Percentiles rank a stretch among this genome's conserved stretches.
These are phyloP conservation scores for Rhagonycha lutea DNA, from an alignment of 2,888 invertebrate genomes.

Conservation along the genomic window DNA sequence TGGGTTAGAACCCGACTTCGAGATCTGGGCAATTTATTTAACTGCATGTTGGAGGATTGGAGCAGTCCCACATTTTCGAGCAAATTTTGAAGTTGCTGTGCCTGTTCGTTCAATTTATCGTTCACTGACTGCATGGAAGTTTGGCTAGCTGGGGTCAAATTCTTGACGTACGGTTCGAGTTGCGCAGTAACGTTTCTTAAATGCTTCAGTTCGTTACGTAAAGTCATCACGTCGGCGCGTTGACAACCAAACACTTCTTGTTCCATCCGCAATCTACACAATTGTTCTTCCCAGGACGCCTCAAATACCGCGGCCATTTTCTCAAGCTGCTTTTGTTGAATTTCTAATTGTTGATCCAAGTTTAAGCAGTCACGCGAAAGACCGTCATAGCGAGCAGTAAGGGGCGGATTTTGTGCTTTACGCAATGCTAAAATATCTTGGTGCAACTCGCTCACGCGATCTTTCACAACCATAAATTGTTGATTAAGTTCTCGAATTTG, in stretches of 20 bases:
- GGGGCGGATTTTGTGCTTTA: constrained; percentile 52
- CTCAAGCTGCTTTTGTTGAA: constrained; percentile 65
- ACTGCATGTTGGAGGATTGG: constrained; percentile 46
- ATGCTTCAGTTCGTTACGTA: constrained; percentile 69
- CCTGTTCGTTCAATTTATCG: constrained; percentile 50
- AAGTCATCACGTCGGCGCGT: constrained; percentile 67
- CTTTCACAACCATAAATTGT: constrained; percentile 64
- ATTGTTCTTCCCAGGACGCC: constrained; percentile 73
- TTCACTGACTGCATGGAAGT: constrained; percentile 41
- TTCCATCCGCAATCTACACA: constrained; percentile 71
- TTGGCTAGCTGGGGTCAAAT: constrained; percentile 50
- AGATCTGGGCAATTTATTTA: constrained; percentile 53
- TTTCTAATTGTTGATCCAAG: constrained; percentile 64
- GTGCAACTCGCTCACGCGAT: constrained; percentile 70
- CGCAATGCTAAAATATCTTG: constrained; percentile 70
- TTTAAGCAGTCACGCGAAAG: constrained; percentile 63
- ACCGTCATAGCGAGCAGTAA: constrained; percentile 57
- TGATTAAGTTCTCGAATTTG: constrained; percentile 64
- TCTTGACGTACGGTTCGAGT: constrained; percentile 68
- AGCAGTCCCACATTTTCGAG: constrained; percentile 58
- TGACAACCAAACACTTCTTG: constrained; percentile 64
- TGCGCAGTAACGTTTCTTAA: constrained; percentile 66
- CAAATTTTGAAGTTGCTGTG: constrained; percentile 59
- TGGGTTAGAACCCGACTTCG: constrained; percentile 59
- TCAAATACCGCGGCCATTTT: constrained; percentile 64